Conservation (phyloP, 1,140 invertebrate species). For the Trachelipus rathkii region DNA sequence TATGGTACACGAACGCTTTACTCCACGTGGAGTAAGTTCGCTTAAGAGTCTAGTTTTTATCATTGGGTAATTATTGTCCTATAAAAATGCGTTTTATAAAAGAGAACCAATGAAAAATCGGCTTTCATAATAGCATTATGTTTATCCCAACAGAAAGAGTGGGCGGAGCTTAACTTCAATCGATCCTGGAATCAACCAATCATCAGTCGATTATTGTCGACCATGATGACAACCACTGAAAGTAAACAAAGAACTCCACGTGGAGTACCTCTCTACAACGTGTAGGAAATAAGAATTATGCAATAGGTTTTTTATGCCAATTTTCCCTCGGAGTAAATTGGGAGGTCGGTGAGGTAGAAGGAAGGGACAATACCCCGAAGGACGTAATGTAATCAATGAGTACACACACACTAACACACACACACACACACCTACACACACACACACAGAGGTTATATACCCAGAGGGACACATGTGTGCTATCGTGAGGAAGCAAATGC, state of each 20-base stretch:
- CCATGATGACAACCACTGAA: slow-evolving; percentile 1
- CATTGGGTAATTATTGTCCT: too few relatives aligned
- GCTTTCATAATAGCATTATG: too few relatives aligned
- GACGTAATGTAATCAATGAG: too few relatives aligned
- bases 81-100: too few relatives aligned
- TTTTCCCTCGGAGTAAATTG: neutral
- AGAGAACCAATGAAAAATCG: too few relatives aligned
- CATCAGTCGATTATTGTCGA: neutral
- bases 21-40: neutral
- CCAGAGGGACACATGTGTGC: too few relatives aligned
- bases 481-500: too few relatives aligned
- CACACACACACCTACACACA: too few relatives aligned
- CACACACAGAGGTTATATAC: too few relatives aligned
- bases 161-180: neutral
- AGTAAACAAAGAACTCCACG: slow-evolving; percentile 9
- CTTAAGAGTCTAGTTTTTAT: too few relatives aligned
- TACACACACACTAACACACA: too few relatives aligned
- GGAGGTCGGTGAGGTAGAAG: neutral
- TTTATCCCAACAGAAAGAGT: neutral
- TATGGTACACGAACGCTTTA: neutral
- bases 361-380: neutral
- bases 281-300: neutral
- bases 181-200: neutral
- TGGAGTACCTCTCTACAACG: neutral
- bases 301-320: neutral